These are phyloP conservation scores for Radopholus similis DNA, from an alignment of 1,140 invertebrate species.

Conservation along the genomic window DNA sequence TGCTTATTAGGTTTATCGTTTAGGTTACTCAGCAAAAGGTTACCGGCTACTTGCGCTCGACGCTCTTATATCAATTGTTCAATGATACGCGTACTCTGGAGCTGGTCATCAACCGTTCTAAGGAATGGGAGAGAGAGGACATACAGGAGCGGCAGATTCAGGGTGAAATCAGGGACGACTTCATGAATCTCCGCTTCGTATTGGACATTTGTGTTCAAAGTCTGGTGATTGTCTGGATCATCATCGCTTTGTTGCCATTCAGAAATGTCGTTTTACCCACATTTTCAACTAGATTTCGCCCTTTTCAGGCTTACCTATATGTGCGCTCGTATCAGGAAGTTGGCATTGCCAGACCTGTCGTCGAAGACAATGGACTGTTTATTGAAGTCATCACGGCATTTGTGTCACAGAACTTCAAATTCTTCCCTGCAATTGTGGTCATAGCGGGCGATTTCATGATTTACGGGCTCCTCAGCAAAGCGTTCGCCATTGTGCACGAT, in stretches of 20 bases:
- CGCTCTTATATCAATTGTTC: not conserved
- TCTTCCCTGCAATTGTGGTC: conserved; percentile 26
- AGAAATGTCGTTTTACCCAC: not conserved
- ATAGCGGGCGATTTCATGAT: conserved; percentile 25
- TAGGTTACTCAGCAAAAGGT: not conserved
- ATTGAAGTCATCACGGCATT: no score
- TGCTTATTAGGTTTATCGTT: not conserved
- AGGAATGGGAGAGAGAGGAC: no score
- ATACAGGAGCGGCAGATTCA: no score
- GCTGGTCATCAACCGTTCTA: no score
- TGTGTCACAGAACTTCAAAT: conserved; percentile 7
- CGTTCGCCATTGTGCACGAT: conserved; percentile 32
- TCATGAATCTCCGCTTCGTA: no score
- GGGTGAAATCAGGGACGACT: no score
- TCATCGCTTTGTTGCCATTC: not conserved
- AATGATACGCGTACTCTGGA: no score
- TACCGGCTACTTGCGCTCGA: not conserved
- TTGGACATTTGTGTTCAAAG: not conserved
- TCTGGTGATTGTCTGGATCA: not conserved
- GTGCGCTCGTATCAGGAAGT: no score
- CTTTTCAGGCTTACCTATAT: not conserved
- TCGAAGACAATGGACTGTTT: no score
- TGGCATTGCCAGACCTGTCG: no score
- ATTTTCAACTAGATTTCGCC: not conserved
- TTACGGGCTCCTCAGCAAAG: conserved; percentile 21